Evolutionary conservation across 2,113 vertebrate genomes (phyloP).

Genomic region (Strix aluco): DNA sequence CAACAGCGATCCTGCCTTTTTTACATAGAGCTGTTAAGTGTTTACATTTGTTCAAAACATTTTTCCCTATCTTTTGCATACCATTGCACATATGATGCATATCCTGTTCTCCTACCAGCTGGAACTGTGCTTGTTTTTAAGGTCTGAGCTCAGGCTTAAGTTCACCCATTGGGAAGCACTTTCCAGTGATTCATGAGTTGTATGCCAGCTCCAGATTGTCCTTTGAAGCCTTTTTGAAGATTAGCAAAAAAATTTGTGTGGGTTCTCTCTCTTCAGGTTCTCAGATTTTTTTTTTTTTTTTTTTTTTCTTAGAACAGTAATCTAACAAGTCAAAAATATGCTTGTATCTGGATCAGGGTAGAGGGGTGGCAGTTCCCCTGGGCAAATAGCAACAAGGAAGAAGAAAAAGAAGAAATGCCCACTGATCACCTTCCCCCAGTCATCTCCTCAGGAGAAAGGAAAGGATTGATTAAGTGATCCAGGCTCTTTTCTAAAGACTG

Average conservation of each 20-base stretch:
- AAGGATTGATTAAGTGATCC: background rate
- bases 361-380: background rate
- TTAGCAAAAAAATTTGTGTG: background rate
- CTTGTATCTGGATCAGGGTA: background rate
- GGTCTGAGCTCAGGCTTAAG: background rate
- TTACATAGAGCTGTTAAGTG: background rate
- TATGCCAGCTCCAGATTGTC: background rate
- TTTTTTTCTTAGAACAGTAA: background rate
- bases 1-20: background rate
- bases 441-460: background rate
- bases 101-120: background rate
- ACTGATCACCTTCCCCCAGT: background rate
- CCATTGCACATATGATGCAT: background rate
- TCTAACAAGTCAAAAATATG: background rate
- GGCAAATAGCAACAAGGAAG: background rate
- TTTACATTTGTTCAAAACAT: background rate
- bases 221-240: background rate
- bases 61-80: background rate
- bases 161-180: background rate
- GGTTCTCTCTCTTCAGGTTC: background rate
- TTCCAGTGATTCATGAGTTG: background rate
- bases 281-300: background rate
- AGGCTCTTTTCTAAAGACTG: background rate
- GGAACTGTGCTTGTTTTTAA: background rate
- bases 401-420: background rate